phyloP scores from a whole-genome alignment of 2,888 invertebrate species.

The Phymatocera aterrima region DNA sequence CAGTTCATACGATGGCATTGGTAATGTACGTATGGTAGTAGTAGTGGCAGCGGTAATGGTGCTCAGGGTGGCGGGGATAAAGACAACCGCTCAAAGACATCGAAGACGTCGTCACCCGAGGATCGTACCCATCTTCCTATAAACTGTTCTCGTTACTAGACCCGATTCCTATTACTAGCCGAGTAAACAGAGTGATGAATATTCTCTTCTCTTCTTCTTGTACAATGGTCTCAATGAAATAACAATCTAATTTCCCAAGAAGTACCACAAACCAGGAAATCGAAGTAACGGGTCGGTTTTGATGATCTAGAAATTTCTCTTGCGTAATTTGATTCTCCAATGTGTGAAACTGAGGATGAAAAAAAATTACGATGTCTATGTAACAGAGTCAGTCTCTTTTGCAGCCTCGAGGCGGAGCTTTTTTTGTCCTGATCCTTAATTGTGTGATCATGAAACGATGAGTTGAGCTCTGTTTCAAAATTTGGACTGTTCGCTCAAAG shows the following conservation, averaged over 20 bases:
- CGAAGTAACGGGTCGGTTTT: not conserved
- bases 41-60: not conserved
- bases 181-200: not conserved
- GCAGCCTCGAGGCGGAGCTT: not conserved
- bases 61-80: slow-evolving; percentile 22
- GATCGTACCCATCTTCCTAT: slow-evolving; percentile 7
- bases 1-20: slow-evolving; percentile 59
- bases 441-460: not conserved
- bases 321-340: not conserved
- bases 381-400: not conserved
- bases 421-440: not conserved
- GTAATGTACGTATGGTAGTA: not conserved
- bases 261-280: not conserved
- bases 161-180: not conserved
- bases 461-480: not conserved
- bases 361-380: not conserved
- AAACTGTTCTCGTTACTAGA: slow-evolving; percentile 14
- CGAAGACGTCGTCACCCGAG: slow-evolving; percentile 35
- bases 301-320: not conserved
- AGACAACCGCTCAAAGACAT: slow-evolving; percentile 36
- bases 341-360: not conserved
- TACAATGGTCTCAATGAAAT: not conserved
- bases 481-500: not conserved
- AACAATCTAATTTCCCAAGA: not conserved
- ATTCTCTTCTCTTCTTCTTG: not conserved